phyloP scores from a whole-genome alignment of 2,888 invertebrate genomes.

The Nomada ferruginata region DNA sequence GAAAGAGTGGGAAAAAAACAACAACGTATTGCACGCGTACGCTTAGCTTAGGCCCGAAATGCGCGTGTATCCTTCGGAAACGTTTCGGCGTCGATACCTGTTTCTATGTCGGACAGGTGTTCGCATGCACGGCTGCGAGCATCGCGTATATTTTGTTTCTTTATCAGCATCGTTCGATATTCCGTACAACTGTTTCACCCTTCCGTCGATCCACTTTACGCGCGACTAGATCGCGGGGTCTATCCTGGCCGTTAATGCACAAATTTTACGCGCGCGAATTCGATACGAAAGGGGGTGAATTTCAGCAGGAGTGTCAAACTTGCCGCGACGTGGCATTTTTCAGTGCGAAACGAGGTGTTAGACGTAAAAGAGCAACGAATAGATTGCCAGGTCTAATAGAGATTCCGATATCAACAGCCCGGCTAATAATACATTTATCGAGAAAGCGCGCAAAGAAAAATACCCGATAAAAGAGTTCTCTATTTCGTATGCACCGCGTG shows the following conservation, averaged over 20 bases:
- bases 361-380: neutral
- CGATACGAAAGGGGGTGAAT: neutral
- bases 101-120: constrained; percentile 54
- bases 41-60: neutral
- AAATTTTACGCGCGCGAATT: constrained; percentile 19
- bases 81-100: constrained; percentile 53
- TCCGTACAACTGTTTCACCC: neutral
- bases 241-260: constrained; percentile 6
- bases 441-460: constrained; percentile 20
- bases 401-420: constrained; percentile 23
- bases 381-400: constrained; percentile 9
- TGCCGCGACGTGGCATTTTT: too few species aligned
- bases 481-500: neutral
- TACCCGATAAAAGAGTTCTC: constrained; percentile 28
- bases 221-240: constrained; percentile 5
- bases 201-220: neutral
- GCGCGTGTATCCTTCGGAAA: constrained; percentile 23
- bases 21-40: neutral
- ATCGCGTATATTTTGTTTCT: constrained; percentile 41
- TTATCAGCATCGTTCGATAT: constrained; percentile 43
- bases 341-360: neutral
- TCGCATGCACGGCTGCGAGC: constrained; percentile 21
- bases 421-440: constrained; percentile 45
- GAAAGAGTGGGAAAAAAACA: neutral
- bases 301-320: neutral